Conservation (phyloP, 2,113 vertebrate genomes). For the Neopipo cinnamomea region DNA sequence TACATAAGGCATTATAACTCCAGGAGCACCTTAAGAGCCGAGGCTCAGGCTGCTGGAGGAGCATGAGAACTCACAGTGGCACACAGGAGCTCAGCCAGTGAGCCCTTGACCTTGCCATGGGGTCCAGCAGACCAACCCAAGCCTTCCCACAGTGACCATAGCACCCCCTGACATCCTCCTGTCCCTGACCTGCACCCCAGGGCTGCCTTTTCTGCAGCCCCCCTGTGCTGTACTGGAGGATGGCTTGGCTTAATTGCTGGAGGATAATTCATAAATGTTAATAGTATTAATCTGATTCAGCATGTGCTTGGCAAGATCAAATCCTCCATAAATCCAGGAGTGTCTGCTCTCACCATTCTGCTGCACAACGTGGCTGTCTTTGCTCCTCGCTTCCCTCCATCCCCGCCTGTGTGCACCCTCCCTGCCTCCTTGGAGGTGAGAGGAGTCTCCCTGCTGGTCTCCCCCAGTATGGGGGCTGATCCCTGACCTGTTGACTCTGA, state of each 20-base stretch:
- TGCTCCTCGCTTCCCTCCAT: background rate
- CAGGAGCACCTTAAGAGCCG: background rate
- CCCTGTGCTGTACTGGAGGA: background rate
- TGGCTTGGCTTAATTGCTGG: background rate
- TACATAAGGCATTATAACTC: constrained; percentile 8
- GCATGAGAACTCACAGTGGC: background rate
- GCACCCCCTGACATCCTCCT: background rate
- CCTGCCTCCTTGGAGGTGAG: background rate
- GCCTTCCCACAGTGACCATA: background rate
- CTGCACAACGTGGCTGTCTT: background rate
- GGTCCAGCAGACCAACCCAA: background rate
- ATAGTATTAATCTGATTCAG: constrained; percentile 37
- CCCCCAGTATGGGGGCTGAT: too few species aligned
- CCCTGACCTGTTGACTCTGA: background rate
- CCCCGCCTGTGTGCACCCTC: background rate
- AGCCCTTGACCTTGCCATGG: background rate
- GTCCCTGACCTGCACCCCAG: background rate
- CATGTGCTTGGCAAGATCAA: background rate
- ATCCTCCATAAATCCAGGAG: background rate
- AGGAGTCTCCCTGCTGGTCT: background rate
- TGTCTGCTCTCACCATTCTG: background rate
- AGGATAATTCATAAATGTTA: constrained; percentile 32
- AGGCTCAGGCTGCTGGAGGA: constrained; percentile 14
- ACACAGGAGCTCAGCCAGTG: accelerated
- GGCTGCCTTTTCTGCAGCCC: background rate